Conservation (phyloP, 2,888 invertebrate species). For the Keiferia lycopersicella region DNA sequence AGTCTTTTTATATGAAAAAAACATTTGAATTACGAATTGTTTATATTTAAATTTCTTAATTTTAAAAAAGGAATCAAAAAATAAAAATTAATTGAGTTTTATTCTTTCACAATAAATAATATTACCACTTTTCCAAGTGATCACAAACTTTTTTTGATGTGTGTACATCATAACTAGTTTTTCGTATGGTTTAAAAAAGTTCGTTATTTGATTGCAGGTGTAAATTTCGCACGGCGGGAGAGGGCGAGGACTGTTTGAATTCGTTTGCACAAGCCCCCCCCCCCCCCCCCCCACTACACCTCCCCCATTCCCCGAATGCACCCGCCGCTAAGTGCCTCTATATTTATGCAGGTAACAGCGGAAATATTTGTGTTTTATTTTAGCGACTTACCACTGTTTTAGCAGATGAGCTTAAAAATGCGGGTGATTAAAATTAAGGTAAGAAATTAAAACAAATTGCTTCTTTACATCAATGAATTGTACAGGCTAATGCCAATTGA, state of each 20-base stretch:
- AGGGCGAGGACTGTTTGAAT: not conserved
- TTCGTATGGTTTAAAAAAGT: not conserved
- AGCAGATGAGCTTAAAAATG: not conserved
- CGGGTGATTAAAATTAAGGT: too few relatives aligned
- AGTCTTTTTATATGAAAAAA: too few relatives aligned
- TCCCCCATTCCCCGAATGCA: not conserved
- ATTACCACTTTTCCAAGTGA: too few relatives aligned
- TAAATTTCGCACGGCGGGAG: not conserved
- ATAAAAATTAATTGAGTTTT: too few relatives aligned
- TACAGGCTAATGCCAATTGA: too few relatives aligned
- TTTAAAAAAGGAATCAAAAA: too few relatives aligned
- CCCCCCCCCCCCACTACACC: not conserved
- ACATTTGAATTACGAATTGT: too few relatives aligned
- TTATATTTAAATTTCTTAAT: too few relatives aligned
- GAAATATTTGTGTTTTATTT: not conserved
- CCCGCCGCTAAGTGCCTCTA: not conserved
- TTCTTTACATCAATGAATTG: too few relatives aligned
- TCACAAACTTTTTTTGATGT: too few relatives aligned
- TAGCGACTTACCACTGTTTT: not conserved
- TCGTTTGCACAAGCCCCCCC: not conserved
- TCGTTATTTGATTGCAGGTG: not conserved
- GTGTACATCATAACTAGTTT: not conserved
- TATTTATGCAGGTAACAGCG: not conserved
- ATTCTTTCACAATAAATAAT: too few relatives aligned
- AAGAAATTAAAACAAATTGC: too few relatives aligned